These are phyloP conservation scores for Ichneumoninae sp. DNA, from an alignment of 2,888 invertebrate species.

Conservation along the genomic window DNA sequence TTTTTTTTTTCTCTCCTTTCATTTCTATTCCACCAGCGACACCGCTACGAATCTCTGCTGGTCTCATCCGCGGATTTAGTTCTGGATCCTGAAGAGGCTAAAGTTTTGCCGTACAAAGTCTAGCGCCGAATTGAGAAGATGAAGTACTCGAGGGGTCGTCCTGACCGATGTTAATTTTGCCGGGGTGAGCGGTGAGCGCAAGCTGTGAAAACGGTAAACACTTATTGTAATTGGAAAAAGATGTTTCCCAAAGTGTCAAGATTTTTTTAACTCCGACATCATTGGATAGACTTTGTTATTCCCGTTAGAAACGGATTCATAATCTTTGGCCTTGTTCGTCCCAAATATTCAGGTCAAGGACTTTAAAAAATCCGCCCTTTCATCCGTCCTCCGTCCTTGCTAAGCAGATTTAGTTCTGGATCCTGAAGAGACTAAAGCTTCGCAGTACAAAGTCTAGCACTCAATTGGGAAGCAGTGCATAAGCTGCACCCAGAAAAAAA, in stretches of 20 bases:
- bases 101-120: constrained; percentile 12
- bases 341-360: background rate
- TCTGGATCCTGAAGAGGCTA: constrained; percentile 12
- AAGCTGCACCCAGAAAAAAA: background rate
- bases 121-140: constrained; percentile 21
- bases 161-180: background rate
- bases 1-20: constrained; percentile 26
- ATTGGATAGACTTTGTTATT: background rate
- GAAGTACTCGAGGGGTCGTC: background rate
- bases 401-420: constrained; percentile 19
- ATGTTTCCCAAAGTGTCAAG: background rate
- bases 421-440: constrained; percentile 5
- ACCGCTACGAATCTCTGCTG: constrained; percentile 20
- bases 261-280: background rate
- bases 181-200: no score
- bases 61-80: constrained; percentile 35
- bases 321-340: background rate
- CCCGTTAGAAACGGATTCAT: background rate
- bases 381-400: no score
- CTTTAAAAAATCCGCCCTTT: background rate
- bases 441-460: background rate
- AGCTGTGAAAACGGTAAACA: background rate
- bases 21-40: constrained; percentile 38
- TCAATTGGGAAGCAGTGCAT: constrained; percentile 1
- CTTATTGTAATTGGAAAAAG: background rate